Conservation (phyloP, 2,888 invertebrate species). For the Ophioninae sp. region DNA sequence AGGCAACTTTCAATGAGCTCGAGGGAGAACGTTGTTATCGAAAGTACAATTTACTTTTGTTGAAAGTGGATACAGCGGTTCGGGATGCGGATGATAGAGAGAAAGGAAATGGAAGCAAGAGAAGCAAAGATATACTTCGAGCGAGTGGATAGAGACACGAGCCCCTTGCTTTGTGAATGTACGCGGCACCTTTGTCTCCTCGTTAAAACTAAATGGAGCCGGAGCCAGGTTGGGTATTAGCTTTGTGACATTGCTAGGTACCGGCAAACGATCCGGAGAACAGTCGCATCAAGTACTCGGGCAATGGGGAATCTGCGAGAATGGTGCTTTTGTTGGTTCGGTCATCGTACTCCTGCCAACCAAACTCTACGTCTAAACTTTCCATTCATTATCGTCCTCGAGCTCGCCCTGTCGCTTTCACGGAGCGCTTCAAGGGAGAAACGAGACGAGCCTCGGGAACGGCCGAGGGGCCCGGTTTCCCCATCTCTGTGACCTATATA, state of each 20-base stretch:
- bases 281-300: slow-evolving; percentile 63
- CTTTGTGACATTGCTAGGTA: slow-evolving; percentile 64
- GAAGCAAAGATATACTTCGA: slow-evolving; percentile 5
- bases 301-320: slow-evolving; percentile 63
- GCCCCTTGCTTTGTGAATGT: slow-evolving; percentile 63
- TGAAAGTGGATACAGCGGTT: slow-evolving; percentile 12
- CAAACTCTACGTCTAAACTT: slow-evolving; percentile 42
- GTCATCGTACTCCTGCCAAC: slow-evolving; percentile 43
- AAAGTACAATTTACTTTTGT: slow-evolving; percentile 38
- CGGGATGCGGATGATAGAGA: slow-evolving; percentile 25
- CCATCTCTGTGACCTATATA: slow-evolving; percentile 44
- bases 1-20: slow-evolving; percentile 16
- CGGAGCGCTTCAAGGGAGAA: slow-evolving; percentile 14
- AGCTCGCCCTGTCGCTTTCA: slow-evolving; percentile 13
- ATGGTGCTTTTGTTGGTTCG: slow-evolving; percentile 43
- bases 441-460: background rate
- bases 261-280: slow-evolving; percentile 45
- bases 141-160: slow-evolving; percentile 48
- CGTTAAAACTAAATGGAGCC: slow-evolving; percentile 71
- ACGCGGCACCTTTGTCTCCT: slow-evolving; percentile 67
- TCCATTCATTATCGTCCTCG: slow-evolving; percentile 50
- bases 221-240: slow-evolving; percentile 63
- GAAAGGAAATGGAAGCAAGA: slow-evolving; percentile 20
- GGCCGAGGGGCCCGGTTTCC: slow-evolving; percentile 8
- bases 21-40: slow-evolving; percentile 39